phyloP scores from a whole-genome alignment of 2,797 vertebrate species.

The Rhincodon typus region DNA sequence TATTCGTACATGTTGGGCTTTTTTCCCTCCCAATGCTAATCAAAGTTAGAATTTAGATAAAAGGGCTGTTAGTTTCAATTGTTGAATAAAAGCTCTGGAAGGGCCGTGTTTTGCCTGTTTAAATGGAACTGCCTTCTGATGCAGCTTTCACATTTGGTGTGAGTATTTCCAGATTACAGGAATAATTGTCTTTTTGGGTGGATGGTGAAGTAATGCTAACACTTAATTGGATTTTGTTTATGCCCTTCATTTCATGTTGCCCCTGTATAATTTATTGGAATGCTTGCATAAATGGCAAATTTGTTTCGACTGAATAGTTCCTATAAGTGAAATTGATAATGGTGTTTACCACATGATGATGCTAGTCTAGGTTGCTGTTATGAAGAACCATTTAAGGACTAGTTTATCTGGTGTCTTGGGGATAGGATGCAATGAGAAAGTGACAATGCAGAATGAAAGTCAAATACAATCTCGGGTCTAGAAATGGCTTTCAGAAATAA shows the following conservation, averaged over 20 bases:
- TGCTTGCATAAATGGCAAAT: not conserved
- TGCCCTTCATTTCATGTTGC: not conserved
- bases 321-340: not conserved
- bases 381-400: not conserved
- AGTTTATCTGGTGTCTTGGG: not conserved
- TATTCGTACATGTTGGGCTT: not conserved
- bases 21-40: not conserved
- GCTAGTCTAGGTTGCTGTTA: not conserved
- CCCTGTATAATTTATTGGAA: not conserved
- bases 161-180: not conserved
- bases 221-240: not conserved
- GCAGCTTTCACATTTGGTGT: not conserved
- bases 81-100: not conserved
- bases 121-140: not conserved
- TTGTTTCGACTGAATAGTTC: not conserved
- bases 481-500: not conserved
- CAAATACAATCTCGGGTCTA: not conserved
- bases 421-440: not conserved
- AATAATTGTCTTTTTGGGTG: not conserved
- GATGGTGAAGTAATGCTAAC: not conserved
- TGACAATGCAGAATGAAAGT: not conserved
- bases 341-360: not conserved
- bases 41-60: not conserved
- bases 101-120: not conserved
- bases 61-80: not conserved